A percentile compares a stretch with the other conserved stretches of the same genome.
Conservation (phyloP, 2,888 invertebrate genomes). For the Troglohyphantes excavatus region DNA sequence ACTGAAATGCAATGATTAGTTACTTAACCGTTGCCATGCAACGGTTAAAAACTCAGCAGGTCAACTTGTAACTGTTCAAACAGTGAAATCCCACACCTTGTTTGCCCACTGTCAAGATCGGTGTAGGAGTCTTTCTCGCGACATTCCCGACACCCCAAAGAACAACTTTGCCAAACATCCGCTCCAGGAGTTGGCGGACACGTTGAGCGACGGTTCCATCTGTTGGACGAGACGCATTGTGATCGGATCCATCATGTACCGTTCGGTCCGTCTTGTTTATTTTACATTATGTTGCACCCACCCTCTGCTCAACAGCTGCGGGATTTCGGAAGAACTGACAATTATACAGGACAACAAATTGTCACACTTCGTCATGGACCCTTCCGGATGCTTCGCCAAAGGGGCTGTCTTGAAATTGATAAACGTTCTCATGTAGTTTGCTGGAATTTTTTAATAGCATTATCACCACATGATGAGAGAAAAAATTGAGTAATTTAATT, state of each 20-base stretch:
- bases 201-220: constrained; percentile 55
- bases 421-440: too few species aligned
- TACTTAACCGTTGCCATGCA: too few species aligned
- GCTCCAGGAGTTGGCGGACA: not conserved
- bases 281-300: constrained; percentile 56
- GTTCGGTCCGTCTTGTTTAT: constrained; percentile 59
- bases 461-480: too few species aligned
- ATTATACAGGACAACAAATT: constrained; percentile 77
- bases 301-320: constrained; percentile 54
- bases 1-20: too few species aligned
- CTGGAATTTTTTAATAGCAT: too few species aligned
- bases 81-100: not conserved
- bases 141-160: not conserved
- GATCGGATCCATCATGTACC: constrained; percentile 67
- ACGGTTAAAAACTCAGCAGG: too few species aligned
- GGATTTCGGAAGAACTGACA: constrained; percentile 59
- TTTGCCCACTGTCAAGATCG: not conserved
- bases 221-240: constrained; percentile 61
- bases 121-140: not conserved
- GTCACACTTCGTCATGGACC: constrained; percentile 45
- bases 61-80: too few species aligned
- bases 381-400: constrained; percentile 20
- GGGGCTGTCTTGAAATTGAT: constrained; percentile 30
- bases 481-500: too few species aligned
- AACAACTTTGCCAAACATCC: constrained; percentile 4